These are phyloP conservation scores for Neodiprion lecontei DNA, from an alignment of 1,140 invertebrate species.

Conservation along the genomic window DNA sequence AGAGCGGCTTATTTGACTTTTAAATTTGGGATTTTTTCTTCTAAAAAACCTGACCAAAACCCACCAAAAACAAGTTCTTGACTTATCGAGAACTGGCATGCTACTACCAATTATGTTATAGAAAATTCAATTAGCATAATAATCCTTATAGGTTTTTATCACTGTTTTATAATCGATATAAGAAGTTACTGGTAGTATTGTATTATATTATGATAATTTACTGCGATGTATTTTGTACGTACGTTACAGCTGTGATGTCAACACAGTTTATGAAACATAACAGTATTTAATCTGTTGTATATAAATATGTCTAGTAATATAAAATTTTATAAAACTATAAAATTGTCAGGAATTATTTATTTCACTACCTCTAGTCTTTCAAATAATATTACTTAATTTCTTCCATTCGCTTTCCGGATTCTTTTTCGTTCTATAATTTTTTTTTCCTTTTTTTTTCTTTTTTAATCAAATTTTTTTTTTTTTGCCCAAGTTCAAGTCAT, in stretches of 20 bases:
- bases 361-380: too few relatives aligned
- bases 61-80: constrained; percentile 1
- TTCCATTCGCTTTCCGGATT: neutral
- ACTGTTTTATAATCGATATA: neutral
- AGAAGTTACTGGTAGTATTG: neutral
- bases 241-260: too few relatives aligned
- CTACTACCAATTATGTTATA: neutral
- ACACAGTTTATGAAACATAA: too few relatives aligned
- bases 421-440: neutral
- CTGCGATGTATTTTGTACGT: too few relatives aligned
- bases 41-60: neutral
- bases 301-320: constrained; percentile 2
- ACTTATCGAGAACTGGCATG: neutral
- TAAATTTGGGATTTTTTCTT: neutral
- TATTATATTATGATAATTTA: neutral
- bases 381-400: neutral
- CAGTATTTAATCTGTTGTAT: neutral
- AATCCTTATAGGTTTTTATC: neutral
- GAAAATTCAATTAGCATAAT: neutral
- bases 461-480: neutral
- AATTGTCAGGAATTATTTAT: too few relatives aligned
- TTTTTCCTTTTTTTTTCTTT: neutral
- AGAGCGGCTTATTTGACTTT: neutral
- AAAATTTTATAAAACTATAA: neutral
- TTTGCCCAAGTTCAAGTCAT: too few relatives aligned